Percentiles rank a stretch among this genome's conserved stretches.
Evolutionary conservation across 2,888 invertebrate species (phyloP).

Genomic region (Chymomyza amoena): DNA sequence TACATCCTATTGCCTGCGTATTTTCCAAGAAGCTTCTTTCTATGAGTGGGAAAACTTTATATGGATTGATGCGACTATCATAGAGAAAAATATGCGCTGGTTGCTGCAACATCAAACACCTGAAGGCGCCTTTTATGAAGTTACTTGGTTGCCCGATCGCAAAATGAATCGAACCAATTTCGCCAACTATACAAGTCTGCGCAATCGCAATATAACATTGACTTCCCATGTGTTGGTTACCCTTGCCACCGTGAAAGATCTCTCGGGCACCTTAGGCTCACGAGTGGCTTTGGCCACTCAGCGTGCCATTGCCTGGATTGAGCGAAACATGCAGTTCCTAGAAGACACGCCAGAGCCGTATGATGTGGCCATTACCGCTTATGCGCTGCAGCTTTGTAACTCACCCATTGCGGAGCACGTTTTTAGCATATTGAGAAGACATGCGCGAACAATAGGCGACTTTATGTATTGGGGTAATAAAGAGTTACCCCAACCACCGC

Average conservation of each 20-base stretch:
- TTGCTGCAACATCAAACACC: constrained; percentile 90
- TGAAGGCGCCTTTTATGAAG: constrained; percentile 94
- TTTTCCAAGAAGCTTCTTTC: constrained; percentile 94
- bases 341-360: constrained; percentile 87
- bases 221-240: constrained; percentile 96
- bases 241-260: constrained; percentile 89
- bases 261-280: constrained; percentile 86
- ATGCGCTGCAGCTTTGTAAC: constrained; percentile 90
- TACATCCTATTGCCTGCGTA: constrained; percentile 92
- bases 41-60: constrained; percentile 98
- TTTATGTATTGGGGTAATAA: constrained; percentile 92
- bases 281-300: constrained; percentile 87
- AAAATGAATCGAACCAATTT: constrained; percentile 88
- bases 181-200: constrained; percentile 80
- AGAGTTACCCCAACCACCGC: constrained; percentile 88
- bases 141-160: constrained; percentile 91
- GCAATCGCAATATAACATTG: constrained; percentile 89
- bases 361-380: constrained; percentile 92
- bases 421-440: constrained; percentile 84
- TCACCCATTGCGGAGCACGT: constrained; percentile 93
- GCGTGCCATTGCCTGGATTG: constrained; percentile 88
- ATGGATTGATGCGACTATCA: constrained; percentile 93
- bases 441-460: constrained; percentile 87
- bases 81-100: constrained; percentile 92
- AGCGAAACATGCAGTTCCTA: constrained; percentile 88